Evolutionary conservation across 2,888 invertebrate species (phyloP).

Genomic region (Caenorhabditis macrosperma): DNA sequence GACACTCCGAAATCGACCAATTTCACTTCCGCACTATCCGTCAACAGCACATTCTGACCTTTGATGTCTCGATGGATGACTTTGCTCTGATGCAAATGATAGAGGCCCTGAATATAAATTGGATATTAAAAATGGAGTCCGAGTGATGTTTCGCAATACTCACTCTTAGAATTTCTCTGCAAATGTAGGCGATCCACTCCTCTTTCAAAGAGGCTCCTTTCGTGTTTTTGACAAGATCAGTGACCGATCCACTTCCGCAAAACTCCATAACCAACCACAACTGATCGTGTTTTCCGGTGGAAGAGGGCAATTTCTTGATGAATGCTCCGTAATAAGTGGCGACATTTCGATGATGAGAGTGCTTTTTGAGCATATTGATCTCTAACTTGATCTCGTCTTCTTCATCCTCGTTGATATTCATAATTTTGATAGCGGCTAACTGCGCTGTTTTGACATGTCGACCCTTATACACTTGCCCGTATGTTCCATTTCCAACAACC

Average conservation of each 20-base stretch:
- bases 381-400: conserved; percentile 99
- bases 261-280: conserved; percentile 99
- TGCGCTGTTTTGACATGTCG: conserved; percentile 99
- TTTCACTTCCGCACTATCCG: conserved; percentile 99
- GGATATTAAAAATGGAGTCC: too few species aligned
- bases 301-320: conserved; percentile 90
- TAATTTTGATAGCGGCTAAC: conserved; percentile 99
- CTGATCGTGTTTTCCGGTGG: conserved; percentile 96
- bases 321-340: conserved; percentile 99
- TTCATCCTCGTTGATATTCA: conserved; percentile 99
- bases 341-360: conserved; percentile 98
- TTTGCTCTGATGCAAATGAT: conserved; percentile 97
- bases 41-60: conserved; percentile 97
- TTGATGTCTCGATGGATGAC: conserved; percentile 98
- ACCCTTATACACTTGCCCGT: conserved; percentile 99
- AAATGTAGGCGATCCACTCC: conserved; percentile 99
- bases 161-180: conserved; percentile 86
- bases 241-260: conserved; percentile 98
- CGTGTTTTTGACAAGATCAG: conserved; percentile 98
- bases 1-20: conserved; percentile 99
- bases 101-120: conserved; percentile 89
- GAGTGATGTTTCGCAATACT: not conserved
- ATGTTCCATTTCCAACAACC: conserved; percentile 99
- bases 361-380: conserved; percentile 98
- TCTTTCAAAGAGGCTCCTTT: conserved; percentile 98